Percentiles rank a stretch among this genome's conserved stretches.
Evolutionary conservation across 2,797 vertebrate genomes (phyloP).

Genomic region (Betta splendens): DNA sequence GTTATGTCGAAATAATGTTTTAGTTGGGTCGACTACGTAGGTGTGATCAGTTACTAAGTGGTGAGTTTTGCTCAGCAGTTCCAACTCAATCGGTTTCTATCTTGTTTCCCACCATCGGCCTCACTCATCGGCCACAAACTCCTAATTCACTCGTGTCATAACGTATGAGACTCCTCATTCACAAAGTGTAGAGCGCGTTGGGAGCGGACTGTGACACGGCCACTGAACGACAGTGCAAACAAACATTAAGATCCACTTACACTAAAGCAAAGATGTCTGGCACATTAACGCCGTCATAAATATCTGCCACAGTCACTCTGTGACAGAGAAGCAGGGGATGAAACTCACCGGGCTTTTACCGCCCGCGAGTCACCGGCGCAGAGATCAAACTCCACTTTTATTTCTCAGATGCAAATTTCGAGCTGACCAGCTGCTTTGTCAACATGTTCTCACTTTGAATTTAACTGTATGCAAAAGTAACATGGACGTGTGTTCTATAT

Average conservation of each 20-base stretch:
- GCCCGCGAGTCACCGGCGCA: conserved; percentile 43
- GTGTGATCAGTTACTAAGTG: conserved; percentile 74
- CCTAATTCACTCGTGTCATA: conserved; percentile 57
- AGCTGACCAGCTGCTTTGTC: conserved; percentile 83
- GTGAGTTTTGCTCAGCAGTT: conserved; percentile 72
- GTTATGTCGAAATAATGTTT: conserved; percentile 81
- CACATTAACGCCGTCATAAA: conserved; percentile 71
- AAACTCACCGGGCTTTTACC: conserved; percentile 44
- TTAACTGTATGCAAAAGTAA: conserved; percentile 86
- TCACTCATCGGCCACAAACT: conserved; percentile 62
- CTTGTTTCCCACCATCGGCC: conserved; percentile 78
- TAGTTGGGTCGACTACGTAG: conserved; percentile 79
- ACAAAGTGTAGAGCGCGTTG: conserved; percentile 38
- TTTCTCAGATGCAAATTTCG: conserved; percentile 81
- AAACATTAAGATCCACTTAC: conserved; percentile 69
- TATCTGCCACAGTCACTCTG: conserved; percentile 68
- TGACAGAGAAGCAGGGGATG: conserved; percentile 48
- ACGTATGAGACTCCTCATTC: conserved; percentile 54
- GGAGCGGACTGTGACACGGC: conserved; percentile 32
- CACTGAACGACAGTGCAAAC: conserved; percentile 48
- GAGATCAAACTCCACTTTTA: conserved; percentile 64
- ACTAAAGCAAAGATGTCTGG: conserved; percentile 81
- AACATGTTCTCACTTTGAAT: conserved; percentile 81
- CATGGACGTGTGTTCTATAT: conserved; percentile 85
- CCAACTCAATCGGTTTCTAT: conserved; percentile 76